Percentiles rank a stretch among this genome's conserved stretches.
Evolutionary conservation across 2,888 invertebrate species (phyloP).

Genomic region (Lithophane semibrunnea): DNA sequence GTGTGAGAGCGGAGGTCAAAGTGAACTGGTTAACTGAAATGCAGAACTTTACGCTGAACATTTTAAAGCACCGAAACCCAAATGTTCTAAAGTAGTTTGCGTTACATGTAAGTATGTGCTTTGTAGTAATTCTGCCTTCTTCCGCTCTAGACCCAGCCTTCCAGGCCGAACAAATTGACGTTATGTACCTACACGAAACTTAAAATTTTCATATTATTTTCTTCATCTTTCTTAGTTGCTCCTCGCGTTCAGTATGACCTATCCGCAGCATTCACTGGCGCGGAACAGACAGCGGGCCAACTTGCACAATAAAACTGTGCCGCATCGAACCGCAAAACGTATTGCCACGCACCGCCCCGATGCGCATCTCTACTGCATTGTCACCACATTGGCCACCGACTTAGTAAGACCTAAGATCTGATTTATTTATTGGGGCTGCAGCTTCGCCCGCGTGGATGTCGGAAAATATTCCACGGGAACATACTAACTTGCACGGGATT

Average conservation of each 20-base stretch:
- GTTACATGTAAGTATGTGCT: too few species aligned
- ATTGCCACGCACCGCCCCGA: conserved; percentile 35
- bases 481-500: too few species aligned
- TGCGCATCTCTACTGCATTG: conserved; percentile 18
- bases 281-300: conserved; percentile 67
- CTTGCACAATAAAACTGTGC: conserved; percentile 59
- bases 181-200: neutral
- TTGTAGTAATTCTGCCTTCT: too few species aligned
- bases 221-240: neutral
- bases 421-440: too few species aligned
- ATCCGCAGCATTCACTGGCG: conserved; percentile 30
- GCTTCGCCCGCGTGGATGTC: too few species aligned
- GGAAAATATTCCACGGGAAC: too few species aligned
- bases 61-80: neutral
- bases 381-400: neutral
- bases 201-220: neutral
- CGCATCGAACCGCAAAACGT: conserved; percentile 46
- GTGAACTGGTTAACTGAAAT: neutral
- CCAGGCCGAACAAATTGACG: too few species aligned
- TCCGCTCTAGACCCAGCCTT: too few species aligned
- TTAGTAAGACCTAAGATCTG: neutral
- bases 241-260: conserved; percentile 9
- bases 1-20: conserved; percentile 12
- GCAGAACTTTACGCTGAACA: neutral
- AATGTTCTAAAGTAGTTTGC: neutral